These are phyloP conservation scores for Drosophila fungiperda DNA, from an alignment of 2,888 invertebrate species.

Conservation along the genomic window DNA sequence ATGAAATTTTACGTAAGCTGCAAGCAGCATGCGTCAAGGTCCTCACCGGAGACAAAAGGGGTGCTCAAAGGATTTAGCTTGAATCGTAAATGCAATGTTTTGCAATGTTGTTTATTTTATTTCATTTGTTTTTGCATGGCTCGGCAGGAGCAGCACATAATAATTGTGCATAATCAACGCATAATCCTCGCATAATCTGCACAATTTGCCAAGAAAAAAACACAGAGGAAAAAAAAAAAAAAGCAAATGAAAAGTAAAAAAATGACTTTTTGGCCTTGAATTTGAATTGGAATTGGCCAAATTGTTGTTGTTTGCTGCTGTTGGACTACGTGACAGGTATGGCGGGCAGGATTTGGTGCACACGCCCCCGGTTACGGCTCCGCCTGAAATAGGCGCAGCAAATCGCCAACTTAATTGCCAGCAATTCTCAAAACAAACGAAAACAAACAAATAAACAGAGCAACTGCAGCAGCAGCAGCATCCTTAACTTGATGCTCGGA, in stretches of 20 bases:
- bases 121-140: slow-evolving; percentile 15
- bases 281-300: background rate
- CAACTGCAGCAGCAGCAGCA: slow-evolving; percentile 32
- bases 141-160: slow-evolving; percentile 36
- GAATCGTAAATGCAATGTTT: slow-evolving; percentile 51
- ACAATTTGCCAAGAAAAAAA: slow-evolving; percentile 47
- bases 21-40: slow-evolving; percentile 44
- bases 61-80: slow-evolving; percentile 71
- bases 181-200: slow-evolving; percentile 73
- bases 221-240: slow-evolving; percentile 14
- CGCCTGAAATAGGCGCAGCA: slow-evolving; percentile 52
- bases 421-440: slow-evolving; percentile 83
- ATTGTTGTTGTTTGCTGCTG: background rate
- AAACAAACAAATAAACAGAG: slow-evolving; percentile 81
- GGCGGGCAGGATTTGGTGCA: slow-evolving; percentile 44
- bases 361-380: slow-evolving; percentile 68
- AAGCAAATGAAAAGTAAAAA: slow-evolving; percentile 4
- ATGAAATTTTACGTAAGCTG: slow-evolving; percentile 81
- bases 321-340: slow-evolving; percentile 39
- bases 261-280: slow-evolving; percentile 23
- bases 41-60: slow-evolving; percentile 56
- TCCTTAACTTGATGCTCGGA: slow-evolving; percentile 16
- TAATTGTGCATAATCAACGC: slow-evolving; percentile 73
- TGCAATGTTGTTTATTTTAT: background rate
- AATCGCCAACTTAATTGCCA: slow-evolving; percentile 72